A percentile compares a stretch with the other conserved stretches of the same genome.
phyloP scores from a whole-genome alignment of 2,113 vertebrate genomes.

The Mobula hypostoma region DNA sequence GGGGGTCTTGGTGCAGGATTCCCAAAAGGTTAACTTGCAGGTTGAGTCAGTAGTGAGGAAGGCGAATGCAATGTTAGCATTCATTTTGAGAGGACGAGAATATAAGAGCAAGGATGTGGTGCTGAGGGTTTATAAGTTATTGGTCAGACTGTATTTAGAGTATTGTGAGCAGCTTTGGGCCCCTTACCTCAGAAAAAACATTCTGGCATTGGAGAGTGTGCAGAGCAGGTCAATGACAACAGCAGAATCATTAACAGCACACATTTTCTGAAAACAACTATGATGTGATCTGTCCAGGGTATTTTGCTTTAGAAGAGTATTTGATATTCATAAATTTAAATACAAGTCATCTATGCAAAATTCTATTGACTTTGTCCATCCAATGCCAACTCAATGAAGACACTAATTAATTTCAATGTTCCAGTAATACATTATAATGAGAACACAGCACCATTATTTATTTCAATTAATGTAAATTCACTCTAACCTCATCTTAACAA shows the following conservation, averaged over 20 bases:
- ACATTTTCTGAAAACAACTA: not conserved
- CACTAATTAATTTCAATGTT: not conserved
- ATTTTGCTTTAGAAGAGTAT: not conserved
- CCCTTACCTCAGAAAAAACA: too few species aligned
- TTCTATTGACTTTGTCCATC: not conserved
- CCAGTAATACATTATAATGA: not conserved
- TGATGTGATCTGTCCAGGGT: not conserved
- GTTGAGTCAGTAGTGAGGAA: too few species aligned
- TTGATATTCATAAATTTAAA: not conserved
- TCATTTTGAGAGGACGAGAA: too few species aligned
- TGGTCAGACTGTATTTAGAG: too few species aligned
- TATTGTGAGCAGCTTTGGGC: too few species aligned
- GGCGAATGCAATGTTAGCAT: too few species aligned
- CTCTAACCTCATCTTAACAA: not conserved
- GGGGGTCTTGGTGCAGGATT: too few species aligned
- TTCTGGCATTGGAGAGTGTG: too few species aligned
- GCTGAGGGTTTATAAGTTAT: too few species aligned
- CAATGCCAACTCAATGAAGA: not conserved
- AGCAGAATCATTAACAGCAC: not conserved
- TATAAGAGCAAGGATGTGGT: too few species aligned
- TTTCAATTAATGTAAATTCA: not conserved
- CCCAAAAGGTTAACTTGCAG: too few species aligned
- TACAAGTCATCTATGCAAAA: not conserved
- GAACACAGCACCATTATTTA: not conserved
- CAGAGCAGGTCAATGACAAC: too few species aligned